These are phyloP conservation scores for Drosophila mercatorum DNA, from an alignment of 2,888 invertebrate species.

Conservation along the genomic window DNA sequence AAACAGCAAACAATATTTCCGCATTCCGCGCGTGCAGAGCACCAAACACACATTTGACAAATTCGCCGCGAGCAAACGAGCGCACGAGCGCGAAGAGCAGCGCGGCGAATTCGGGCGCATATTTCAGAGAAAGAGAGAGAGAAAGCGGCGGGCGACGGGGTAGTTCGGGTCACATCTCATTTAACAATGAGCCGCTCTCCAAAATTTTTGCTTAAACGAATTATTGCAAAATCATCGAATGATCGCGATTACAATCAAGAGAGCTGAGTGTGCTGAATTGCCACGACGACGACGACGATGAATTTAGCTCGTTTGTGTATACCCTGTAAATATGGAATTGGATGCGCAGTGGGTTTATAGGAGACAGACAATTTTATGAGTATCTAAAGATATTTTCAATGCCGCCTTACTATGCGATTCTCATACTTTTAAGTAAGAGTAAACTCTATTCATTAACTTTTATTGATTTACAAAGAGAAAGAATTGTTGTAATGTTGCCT, in stretches of 20 bases:
- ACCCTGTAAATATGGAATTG: slow-evolving; percentile 23
- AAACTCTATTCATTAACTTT: too few species aligned
- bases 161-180: not conserved
- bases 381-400: too few species aligned
- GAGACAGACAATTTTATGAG: not conserved
- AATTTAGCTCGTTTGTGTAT: slow-evolving; percentile 22
- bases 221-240: slow-evolving; percentile 54
- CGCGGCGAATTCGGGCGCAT: slow-evolving; percentile 22
- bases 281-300: not conserved
- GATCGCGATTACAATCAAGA: slow-evolving; percentile 41
- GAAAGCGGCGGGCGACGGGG: slow-evolving; percentile 1
- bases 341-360: not conserved
- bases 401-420: not conserved
- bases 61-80: slow-evolving; percentile 50
- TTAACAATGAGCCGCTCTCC: slow-evolving; percentile 29
- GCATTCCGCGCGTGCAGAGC: slow-evolving; percentile 62
- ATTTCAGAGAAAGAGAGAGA: not conserved
- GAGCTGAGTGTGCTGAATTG: slow-evolving; percentile 28
- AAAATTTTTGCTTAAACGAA: slow-evolving; percentile 44
- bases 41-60: slow-evolving; percentile 60
- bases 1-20: slow-evolving; percentile 70
- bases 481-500: not conserved
- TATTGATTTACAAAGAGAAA: too few species aligned
- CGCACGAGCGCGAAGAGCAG: slow-evolving; percentile 5
- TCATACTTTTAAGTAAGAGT: not conserved